Base-by-base conservation (phyloP, 92 coral and sea anemone genomes). In the Parazoanthus darwini region DNA sequence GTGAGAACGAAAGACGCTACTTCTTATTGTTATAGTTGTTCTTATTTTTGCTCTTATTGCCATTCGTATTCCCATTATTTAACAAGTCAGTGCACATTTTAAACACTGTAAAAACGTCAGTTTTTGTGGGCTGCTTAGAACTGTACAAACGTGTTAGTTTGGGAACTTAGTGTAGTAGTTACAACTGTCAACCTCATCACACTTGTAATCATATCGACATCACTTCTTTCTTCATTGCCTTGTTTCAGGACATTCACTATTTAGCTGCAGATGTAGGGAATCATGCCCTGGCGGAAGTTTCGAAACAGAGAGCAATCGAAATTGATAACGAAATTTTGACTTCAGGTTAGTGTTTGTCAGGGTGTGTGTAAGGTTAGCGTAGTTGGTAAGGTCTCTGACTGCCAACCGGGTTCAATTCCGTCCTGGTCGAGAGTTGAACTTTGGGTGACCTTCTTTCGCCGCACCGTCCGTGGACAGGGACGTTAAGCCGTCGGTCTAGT, bases 221-320 rank as follows among this genome's bases (percentile, higher is more conserved):
- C 5, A 14, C 36, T 50, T 0, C 20, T 7, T 59, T 38, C 36
- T 25, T 37, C n/a, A 4, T 65, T 39, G 14, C 59, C 44, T 37
- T 81, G n/a, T 89, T 38, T 3, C 38, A 96, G 99, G 99, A 96
- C 86, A 95, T 96, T 65, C 99, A 96, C 82, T 95, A 95, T 83
- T 91, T 97, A 9, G 98, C 99, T 0, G 76, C 89, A 67, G 99
- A 97, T 74, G 93, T 93, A 68, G 98, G 97, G 8, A 95, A 97
- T 68, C 84, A 89, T 29, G 94, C 97, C 8, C 88, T 97, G 76
- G 98, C 98, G 22, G 99, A 92, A 66, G 98, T 95, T 7, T 95
- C 98, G 44, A 97, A 97, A 87, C 98, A 97, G 82, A 92, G 96
- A 89, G 98, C 99, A 0, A 86, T 97, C 51, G 98, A 97, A 81